Base-by-base conservation (phyloP, 2,888 invertebrate species). In the Notodonta ziczac region DNA sequence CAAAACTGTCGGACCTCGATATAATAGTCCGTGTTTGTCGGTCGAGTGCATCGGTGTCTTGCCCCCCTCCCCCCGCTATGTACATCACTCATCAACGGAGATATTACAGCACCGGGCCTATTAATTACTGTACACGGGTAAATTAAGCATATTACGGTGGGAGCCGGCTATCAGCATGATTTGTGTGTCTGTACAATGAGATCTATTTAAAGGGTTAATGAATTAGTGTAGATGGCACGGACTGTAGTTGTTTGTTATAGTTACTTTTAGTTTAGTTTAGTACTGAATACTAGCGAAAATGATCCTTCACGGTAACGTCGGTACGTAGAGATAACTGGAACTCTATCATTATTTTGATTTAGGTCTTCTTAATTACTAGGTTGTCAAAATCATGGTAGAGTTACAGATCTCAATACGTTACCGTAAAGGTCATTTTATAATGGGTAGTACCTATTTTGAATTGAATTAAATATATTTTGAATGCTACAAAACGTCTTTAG, bases 131-230 rank as follows among this genome's bases (percentile, higher is more conserved):
- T 60, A 63, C 69, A 69, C 59, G 66, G 79, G 75, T 78, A 73
- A 77, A 81, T 83, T 79, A 80, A 78, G 76, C 76, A 73, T 73
- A 80, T 83, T 80, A 80, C 74, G 46, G 67, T 16, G 57, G 62
- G 65, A 67, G 61, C 65, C 57, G 59, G 53, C 62, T 69, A 58
- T 67, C 59, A 66, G 63, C 58, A 72, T 74, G 73, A 78, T 72
- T 73, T 73, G 73, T 73, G 69, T 62, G 56, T 40, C 12, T 13
- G 13, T 44, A 56, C 24, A 56, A 42, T 56, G 46, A 39, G 35
- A 54, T 9, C 13, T 46, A 10, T 46, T 3, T n/a, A 44, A 44
- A 13, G 46, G 46, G 46, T n/a, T 46, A 46, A 46, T 46, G 13
- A 46, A 46, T 46, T 13, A 46, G n/a, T n/a, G 42, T 0, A 0